Conservation (phyloP, 2,888 invertebrate genomes). For the Drosophila colorata region DNA sequence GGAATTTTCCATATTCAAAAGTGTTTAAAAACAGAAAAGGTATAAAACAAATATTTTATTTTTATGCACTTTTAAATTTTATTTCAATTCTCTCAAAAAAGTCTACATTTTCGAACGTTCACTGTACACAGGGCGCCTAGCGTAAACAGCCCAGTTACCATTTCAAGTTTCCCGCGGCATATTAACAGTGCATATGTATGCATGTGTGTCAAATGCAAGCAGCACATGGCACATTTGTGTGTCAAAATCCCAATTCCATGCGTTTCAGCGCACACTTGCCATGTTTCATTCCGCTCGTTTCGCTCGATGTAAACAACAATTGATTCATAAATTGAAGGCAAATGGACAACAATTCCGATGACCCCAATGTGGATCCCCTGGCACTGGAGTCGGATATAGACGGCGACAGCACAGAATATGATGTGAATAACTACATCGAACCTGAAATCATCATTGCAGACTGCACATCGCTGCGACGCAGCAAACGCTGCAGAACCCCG, state of each 20-base stretch:
- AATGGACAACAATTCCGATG: slow-evolving; percentile 23
- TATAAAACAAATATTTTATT: too few species aligned
- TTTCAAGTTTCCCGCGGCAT: too few species aligned
- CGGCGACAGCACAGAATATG: background rate
- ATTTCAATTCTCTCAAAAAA: too few species aligned
- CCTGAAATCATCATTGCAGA: slow-evolving; percentile 13
- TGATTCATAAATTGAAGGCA: background rate
- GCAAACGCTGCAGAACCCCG: slow-evolving; percentile 5
- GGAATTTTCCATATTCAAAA: too few species aligned
- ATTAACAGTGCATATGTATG: too few species aligned
- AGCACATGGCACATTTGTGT: background rate
- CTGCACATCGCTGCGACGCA: slow-evolving; percentile 9
- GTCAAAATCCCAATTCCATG: slow-evolving; percentile 30
- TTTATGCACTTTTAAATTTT: too few species aligned
- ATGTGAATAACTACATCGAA: background rate
- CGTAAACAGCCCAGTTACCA: too few species aligned
- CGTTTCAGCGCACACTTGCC: slow-evolving; percentile 22
- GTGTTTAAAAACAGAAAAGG: too few species aligned
- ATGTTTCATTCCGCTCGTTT: background rate
- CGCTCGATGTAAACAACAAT: slow-evolving; percentile 17
- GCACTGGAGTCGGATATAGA: slow-evolving; percentile 7
- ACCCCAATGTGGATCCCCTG: slow-evolving; percentile 10
- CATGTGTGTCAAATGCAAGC: background rate
- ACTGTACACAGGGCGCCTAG: background rate
- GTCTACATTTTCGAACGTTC: background rate